These are phyloP conservation scores for Oreortyx pictus DNA, from an alignment of 2,797 vertebrate species.

Conservation along the genomic window DNA sequence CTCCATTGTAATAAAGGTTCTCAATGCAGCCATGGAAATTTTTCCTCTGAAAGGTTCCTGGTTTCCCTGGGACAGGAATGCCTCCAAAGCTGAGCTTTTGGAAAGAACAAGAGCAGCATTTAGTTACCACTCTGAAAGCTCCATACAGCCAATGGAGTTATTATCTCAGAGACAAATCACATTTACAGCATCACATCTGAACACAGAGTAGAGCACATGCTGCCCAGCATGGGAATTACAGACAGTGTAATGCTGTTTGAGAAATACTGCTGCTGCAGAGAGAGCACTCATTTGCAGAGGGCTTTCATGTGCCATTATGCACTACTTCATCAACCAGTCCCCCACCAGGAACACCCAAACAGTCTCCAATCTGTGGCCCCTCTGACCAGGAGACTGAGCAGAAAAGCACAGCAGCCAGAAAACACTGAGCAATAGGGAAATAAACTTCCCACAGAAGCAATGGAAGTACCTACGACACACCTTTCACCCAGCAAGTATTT, in stretches of 20 bases:
- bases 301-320: background rate
- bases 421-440: rapidly evolving
- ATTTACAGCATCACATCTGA: background rate
- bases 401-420: rapidly evolving
- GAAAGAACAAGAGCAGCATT: constrained; percentile 57
- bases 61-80: constrained; percentile 96
- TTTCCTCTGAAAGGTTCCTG: constrained; percentile 94
- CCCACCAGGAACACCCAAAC: rapidly evolving
- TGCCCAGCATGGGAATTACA: background rate
- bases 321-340: background rate
- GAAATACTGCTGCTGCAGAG: background rate
- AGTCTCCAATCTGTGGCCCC: background rate
- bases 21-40: constrained; percentile 98
- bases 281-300: background rate
- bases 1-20: constrained; percentile 97
- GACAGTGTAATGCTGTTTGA: background rate
- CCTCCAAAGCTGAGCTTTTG: constrained; percentile 95
- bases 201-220: background rate
- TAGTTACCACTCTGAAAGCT: constrained; percentile 7
- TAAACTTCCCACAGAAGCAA: background rate
- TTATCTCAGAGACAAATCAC: background rate
- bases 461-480: background rate
- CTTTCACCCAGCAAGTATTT: rapidly evolving
- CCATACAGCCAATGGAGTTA: rapidly evolving
- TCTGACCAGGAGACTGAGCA: background rate